Evolutionary conservation across 2,888 invertebrate species (phyloP).

Genomic region (Anthoptus insignis): DNA sequence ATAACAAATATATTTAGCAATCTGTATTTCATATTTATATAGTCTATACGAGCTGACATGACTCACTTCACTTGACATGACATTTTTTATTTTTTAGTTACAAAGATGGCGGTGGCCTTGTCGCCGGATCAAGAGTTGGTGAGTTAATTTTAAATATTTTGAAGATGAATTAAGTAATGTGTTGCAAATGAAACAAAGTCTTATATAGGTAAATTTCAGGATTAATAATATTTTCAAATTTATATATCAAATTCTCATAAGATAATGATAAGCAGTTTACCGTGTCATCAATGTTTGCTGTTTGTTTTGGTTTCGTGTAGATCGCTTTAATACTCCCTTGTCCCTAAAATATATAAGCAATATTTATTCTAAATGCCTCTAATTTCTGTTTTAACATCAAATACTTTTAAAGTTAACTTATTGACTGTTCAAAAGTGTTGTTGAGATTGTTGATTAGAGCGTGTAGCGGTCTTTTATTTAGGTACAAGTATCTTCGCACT

Average conservation of each 20-base stretch:
- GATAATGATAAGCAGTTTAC: constrained; percentile 59
- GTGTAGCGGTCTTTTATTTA: constrained; percentile 14
- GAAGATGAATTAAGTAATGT: constrained; percentile 1
- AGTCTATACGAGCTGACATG: too few relatives aligned
- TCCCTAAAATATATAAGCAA: neutral
- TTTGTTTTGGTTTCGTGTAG: constrained; percentile 80
- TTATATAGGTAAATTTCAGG: neutral
- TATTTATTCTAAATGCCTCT: neutral
- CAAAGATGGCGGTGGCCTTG: constrained; percentile 90
- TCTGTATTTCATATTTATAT: too few relatives aligned
- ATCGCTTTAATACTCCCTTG: neutral
- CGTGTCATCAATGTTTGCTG: constrained; percentile 86
- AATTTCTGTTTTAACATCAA: neutral
- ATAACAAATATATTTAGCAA: too few relatives aligned
- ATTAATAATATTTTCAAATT: neutral
- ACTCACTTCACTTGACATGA: constrained; percentile 2
- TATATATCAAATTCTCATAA: neutral
- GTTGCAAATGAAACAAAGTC: neutral
- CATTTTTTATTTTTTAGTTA: constrained; percentile 44
- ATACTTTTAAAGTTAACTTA: neutral
- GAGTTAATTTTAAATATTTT: constrained; percentile 68
- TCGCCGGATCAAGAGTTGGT: constrained; percentile 93
- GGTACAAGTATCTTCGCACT: neutral
- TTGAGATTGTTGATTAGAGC: constrained; percentile 1
- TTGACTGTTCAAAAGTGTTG: neutral